Evolutionary conservation across 1,140 invertebrate genomes (phyloP).

Genomic region (Drosophila sp.): DNA sequence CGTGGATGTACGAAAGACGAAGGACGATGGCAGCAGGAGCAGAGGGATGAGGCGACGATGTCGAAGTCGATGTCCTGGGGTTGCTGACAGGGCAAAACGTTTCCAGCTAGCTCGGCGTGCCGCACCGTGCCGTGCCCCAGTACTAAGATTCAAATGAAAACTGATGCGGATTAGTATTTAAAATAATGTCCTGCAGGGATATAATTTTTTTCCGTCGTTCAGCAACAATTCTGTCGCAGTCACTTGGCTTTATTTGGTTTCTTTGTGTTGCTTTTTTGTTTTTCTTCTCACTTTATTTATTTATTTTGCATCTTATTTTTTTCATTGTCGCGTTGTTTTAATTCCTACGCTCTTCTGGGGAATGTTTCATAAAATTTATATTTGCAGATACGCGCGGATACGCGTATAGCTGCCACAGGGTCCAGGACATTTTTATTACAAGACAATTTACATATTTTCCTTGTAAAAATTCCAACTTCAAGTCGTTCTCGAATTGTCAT

Average conservation of each 20-base stretch:
- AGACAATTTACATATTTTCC: conserved; percentile 82
- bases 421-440: conserved; percentile 78
- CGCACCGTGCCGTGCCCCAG: conserved; percentile 19
- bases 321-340: conserved; percentile 65
- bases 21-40: conserved; percentile 4
- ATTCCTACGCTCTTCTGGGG: conserved; percentile 63
- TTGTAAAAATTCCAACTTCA: conserved; percentile 74
- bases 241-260: conserved; percentile 46
- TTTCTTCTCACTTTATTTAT: conserved; percentile 66
- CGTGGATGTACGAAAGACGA: too few species aligned
- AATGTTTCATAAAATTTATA: conserved; percentile 84
- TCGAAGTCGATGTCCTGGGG: conserved; percentile 58
- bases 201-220: conserved; percentile 67
- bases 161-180: conserved; percentile 84
- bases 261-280: conserved; percentile 48
- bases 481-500: conserved; percentile 53
- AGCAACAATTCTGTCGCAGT: conserved; percentile 44
- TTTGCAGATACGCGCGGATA: conserved; percentile 62
- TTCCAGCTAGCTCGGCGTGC: conserved; percentile 1
- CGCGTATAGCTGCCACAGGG: conserved; percentile 18
- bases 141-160: conserved; percentile 80
- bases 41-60: conserved; percentile 18
- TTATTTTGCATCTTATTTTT: conserved; percentile 62
- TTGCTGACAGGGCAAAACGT: conserved; percentile 43
- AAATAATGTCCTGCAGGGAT: conserved; percentile 84